These are phyloP conservation scores for Himalopsyche kuldschensis DNA, from an alignment of 2,888 invertebrate genomes.

Conservation along the genomic window DNA sequence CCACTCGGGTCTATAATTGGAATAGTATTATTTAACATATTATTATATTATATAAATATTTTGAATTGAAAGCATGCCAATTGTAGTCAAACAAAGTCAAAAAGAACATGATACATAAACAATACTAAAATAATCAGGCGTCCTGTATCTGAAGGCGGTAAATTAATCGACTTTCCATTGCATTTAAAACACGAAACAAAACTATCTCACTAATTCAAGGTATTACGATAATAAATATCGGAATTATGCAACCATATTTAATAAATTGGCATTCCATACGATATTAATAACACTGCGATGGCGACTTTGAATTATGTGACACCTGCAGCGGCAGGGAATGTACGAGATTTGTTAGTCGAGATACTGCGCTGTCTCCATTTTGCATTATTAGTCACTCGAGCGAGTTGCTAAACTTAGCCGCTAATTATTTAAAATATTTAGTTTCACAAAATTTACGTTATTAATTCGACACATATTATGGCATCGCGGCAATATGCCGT, in stretches of 20 bases:
- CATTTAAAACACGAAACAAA: neutral
- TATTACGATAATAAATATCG: neutral
- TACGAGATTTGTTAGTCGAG: no score
- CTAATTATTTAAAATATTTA: no score
- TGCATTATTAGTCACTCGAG: no score
- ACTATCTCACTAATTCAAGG: neutral
- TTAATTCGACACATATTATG: no score
- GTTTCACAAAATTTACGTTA: no score
- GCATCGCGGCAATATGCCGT: no score
- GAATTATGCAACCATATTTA: neutral
- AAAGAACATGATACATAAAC: neutral
- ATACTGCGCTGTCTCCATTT: no score
- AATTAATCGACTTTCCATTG: neutral
- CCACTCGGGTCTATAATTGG: neutral
- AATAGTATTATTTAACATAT: no score
- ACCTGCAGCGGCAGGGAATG: neutral
- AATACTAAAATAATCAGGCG: neutral
- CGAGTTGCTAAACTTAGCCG: no score
- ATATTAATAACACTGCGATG: neutral
- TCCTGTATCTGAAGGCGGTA: neutral
- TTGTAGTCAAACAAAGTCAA: neutral
- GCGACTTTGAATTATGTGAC: neutral
- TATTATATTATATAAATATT: no score
- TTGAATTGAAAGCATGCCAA: neutral
- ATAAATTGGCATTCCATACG: neutral